phyloP scores from a whole-genome alignment of 1,140 invertebrate species.

The Drosophila bocqueti region DNA sequence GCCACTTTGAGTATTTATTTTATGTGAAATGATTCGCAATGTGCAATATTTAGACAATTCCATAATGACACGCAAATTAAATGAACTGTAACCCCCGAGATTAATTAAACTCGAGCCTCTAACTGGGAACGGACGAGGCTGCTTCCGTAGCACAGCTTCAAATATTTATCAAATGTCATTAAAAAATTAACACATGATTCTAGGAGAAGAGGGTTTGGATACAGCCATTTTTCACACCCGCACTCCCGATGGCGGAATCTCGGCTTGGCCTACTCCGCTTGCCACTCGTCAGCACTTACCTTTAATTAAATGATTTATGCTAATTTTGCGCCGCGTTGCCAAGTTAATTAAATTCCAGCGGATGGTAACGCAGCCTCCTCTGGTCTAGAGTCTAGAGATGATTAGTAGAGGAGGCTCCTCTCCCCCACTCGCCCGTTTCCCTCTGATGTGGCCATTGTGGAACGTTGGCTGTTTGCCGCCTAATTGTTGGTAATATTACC shows the following conservation, averaged over 20 bases:
- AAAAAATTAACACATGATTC: conserved; percentile 80
- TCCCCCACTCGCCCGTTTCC: not conserved
- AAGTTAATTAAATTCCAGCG: conserved; percentile 74
- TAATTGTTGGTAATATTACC: conserved; percentile 60
- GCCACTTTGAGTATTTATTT: conserved; percentile 8
- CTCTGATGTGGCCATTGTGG: conserved; percentile 35
- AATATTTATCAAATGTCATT: conserved; percentile 75
- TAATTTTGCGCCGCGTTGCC: conserved; percentile 71
- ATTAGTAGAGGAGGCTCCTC: conserved; percentile 25
- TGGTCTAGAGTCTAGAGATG: conserved; percentile 23
- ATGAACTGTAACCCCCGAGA: conserved; percentile 1
- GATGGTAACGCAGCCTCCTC: conserved; percentile 11
- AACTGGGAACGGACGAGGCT: not conserved
- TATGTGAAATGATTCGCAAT: conserved; percentile 28
- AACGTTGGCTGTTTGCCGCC: conserved; percentile 25
- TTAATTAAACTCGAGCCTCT: not conserved
- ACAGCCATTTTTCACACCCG: conserved; percentile 22
- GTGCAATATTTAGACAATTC: conserved; percentile 28
- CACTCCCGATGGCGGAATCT: conserved; percentile 17
- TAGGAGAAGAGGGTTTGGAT: not conserved
- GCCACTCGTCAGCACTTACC: conserved; percentile 58
- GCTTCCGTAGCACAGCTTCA: conserved; percentile 15
- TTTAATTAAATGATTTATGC: conserved; percentile 84
- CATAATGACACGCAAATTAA: conserved; percentile 5
- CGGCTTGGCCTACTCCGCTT: conserved; percentile 7